Evolutionary conservation across 2,797 vertebrate genomes (phyloP), one percentile per base, ranked within the genome.

Genomic region (Acanthornis magna): DNA sequence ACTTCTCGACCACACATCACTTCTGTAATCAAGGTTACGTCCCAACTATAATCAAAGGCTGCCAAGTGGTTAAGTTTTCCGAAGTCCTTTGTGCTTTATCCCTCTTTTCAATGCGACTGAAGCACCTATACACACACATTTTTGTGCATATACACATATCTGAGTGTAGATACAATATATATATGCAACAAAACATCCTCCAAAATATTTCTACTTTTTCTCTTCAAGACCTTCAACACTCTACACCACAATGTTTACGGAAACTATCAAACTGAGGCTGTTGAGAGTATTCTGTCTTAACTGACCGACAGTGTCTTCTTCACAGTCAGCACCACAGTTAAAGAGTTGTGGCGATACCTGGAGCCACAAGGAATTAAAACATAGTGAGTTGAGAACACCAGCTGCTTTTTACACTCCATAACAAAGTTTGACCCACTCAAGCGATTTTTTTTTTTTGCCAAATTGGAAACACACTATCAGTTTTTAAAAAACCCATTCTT

Each of bases 401-500:
- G 29, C 29, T 58, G 73, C 16, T 73, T 77, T 86, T 80, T 34
- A 63, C 29, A 34, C 4, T 54, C 16, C 23, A 6, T 26, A 60
- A 34, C 13, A 21, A 71, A 51, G 32, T 84, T 72, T 27, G 53
- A 90, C 11, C 15, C 29, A 66, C 45, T 7, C 20, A 36, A 63
- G 9, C 47, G 12, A 45, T 22, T 6, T n/a, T 25, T 30, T n/a
- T 25, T 30, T 62, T 75, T 22, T 50, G 11, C 19, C 6, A 75
- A 78, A 38, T 1, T 67, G 17, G 38, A 88, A 90, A 75, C 54
- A 72, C 88, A 32, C 42, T 51, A 61, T 36, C 10, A 34, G 26
- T 70, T 18, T 1, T 42, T 70, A 66, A 45, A 10, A 1, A 0
- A 2, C 8, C 26, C 9, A 8, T 20, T 58, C 8, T 38, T 89